Conservation (phyloP, 2,888 invertebrate genomes). For the Ectropis crepuscularia region DNA sequence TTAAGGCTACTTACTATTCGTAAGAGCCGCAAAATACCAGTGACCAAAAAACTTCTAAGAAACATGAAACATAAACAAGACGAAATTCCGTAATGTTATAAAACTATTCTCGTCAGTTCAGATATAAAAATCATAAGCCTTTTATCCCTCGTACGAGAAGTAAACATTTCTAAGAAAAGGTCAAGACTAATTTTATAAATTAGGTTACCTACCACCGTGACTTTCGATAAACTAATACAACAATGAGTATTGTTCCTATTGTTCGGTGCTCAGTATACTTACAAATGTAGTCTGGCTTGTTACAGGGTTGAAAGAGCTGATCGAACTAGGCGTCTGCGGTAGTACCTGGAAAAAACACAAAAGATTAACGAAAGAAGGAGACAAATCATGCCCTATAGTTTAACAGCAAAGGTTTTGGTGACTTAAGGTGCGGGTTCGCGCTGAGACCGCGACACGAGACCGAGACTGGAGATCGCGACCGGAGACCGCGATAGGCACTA, state of each 20-base stretch:
- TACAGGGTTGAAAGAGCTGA: no score
- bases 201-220: neutral
- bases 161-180: slow-evolving; percentile 6
- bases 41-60: neutral
- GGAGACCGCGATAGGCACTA: no score
- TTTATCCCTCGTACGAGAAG: slow-evolving; percentile 3
- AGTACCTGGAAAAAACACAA: no score
- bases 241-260: slow-evolving; percentile 5
- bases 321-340: neutral
- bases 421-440: no score
- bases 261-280: neutral
- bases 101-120: neutral
- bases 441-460: no score
- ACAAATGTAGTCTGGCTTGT: neutral
- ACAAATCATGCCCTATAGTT: no score
- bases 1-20: neutral
- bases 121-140: slow-evolving; percentile 5
- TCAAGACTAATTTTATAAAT: slow-evolving; percentile 8
- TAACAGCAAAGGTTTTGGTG: no score
- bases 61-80: neutral
- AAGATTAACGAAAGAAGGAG: no score
- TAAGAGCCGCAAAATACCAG: neutral
- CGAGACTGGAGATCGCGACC: no score
- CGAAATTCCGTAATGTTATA: neutral
- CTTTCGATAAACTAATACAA: neutral